These are phyloP conservation scores for Xiphophorus couchianus DNA, from an alignment of 2,113 vertebrate species.

Conservation along the genomic window DNA sequence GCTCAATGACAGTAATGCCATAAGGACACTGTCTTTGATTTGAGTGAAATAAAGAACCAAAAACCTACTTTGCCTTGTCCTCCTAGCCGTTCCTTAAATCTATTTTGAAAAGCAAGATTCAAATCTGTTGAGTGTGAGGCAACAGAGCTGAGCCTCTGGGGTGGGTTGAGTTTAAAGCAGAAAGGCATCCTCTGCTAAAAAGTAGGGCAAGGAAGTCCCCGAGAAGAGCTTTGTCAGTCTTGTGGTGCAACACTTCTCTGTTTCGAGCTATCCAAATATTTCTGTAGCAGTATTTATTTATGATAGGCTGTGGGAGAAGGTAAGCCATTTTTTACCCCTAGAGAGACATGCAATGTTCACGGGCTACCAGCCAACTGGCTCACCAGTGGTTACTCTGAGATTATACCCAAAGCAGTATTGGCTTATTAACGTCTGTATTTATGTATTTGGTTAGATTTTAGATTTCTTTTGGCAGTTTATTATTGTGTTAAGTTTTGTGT, in stretches of 20 bases:
- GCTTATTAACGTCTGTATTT: slow-evolving; percentile 47
- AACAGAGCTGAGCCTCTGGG: slow-evolving; percentile 11
- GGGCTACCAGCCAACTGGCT: slow-evolving; percentile 66
- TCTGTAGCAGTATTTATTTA: slow-evolving; percentile 76
- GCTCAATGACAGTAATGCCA: slow-evolving; percentile 11
- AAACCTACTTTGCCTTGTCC: slow-evolving; percentile 2
- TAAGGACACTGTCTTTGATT: slow-evolving; percentile 16
- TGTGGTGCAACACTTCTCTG: slow-evolving; percentile 57
- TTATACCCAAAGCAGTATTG: slow-evolving; percentile 56
- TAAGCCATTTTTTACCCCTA: slow-evolving; percentile 58
- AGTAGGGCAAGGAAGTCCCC: slow-evolving; percentile 69
- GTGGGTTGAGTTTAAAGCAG: slow-evolving; percentile 48
- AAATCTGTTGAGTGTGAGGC: slow-evolving; percentile 3
- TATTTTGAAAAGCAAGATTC: slow-evolving; percentile 16
- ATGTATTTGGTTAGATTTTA: slow-evolving; percentile 51
- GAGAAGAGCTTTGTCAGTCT: slow-evolving; percentile 60
- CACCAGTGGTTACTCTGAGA: slow-evolving; percentile 57
- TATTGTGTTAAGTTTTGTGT: slow-evolving; percentile 23
- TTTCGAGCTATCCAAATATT: slow-evolving; percentile 74
- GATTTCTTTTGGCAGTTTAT: slow-evolving; percentile 32
- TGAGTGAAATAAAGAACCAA: slow-evolving; percentile 12
- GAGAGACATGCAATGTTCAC: slow-evolving; percentile 53
- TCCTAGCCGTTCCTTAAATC: slow-evolving; percentile 7
- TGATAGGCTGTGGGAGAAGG: slow-evolving; percentile 66
- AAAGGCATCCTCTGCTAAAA: slow-evolving; percentile 52